phyloP scores from a whole-genome alignment of 2,888 invertebrate species.

The Eilema griseolum region DNA sequence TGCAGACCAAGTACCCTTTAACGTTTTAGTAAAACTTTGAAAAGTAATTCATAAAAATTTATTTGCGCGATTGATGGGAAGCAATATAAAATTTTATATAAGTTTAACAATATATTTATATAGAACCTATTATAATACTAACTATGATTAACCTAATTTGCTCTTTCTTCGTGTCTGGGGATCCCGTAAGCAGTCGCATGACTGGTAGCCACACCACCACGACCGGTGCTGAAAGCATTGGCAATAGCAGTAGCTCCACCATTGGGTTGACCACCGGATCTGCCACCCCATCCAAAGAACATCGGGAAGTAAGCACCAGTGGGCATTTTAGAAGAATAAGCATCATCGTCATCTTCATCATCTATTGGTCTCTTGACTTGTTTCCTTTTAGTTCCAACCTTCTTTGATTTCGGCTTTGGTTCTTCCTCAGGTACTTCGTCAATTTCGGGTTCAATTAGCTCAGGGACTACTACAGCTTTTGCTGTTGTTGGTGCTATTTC shows the following conservation, averaged over 20 bases:
- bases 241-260: conserved; percentile 89
- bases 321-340: conserved; percentile 78
- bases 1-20: conserved; percentile 9
- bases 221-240: conserved; percentile 91
- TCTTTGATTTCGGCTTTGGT: conserved; percentile 67
- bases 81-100: conserved; percentile 41
- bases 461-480: conserved; percentile 66
- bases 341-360: conserved; percentile 85
- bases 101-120: conserved; percentile 50
- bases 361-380: conserved; percentile 73
- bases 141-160: conserved; percentile 47
- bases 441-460: conserved; percentile 72
- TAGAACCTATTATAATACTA: conserved; percentile 51
- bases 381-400: conserved; percentile 75
- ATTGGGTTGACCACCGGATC: conserved; percentile 72
- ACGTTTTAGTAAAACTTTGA: conserved; percentile 20
- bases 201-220: conserved; percentile 90
- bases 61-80: conserved; percentile 37
- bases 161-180: conserved; percentile 78
- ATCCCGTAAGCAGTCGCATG: conserved; percentile 91
- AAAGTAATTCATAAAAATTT: conserved; percentile 31
- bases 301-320: conserved; percentile 90
- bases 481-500: conserved; percentile 69
- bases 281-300: conserved; percentile 85
- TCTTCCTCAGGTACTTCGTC: conserved; percentile 76